A percentile compares a stretch with the other conserved stretches of the same genome.
phyloP scores from a whole-genome alignment of 2,797 vertebrate species.

The Hippopotamyrus pictus region DNA sequence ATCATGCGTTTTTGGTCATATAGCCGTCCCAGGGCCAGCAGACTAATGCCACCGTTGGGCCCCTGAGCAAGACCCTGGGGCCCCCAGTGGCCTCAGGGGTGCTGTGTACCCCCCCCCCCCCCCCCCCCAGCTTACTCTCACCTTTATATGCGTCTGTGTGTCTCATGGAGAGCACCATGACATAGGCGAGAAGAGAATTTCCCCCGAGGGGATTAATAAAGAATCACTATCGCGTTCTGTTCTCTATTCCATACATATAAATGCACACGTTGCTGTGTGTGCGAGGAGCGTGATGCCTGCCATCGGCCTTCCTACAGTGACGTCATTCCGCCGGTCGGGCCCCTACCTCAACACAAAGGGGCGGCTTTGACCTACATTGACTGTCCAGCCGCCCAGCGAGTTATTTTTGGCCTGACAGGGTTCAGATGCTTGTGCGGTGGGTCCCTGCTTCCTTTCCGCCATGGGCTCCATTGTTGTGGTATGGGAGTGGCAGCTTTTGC shows the following conservation, averaged over 20 bases:
- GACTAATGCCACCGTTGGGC: not conserved
- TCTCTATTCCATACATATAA: not conserved
- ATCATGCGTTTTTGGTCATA: not conserved
- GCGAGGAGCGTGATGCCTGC: not conserved
- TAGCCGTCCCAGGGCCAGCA: not conserved
- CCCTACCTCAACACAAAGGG: not conserved
- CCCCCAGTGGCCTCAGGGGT: not conserved
- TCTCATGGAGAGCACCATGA: not conserved
- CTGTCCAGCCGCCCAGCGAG: not conserved
- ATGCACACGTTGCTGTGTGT: not conserved
- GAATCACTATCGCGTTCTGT: not conserved
- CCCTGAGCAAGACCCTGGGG: not conserved
- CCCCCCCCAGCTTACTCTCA: not conserved
- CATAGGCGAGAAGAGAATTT: not conserved
- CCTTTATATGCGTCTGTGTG: not conserved
- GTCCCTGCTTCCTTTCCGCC: not conserved
- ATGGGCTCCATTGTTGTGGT: not conserved
- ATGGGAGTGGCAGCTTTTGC: not conserved
- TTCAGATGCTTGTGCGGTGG: not conserved
- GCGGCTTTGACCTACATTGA: not conserved
- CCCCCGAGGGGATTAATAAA: not conserved
- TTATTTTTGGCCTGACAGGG: conserved; percentile 1
- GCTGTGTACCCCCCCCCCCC: not conserved
- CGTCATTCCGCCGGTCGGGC: not conserved
- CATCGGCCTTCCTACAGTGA: not conserved